These are phyloP conservation scores for Balearica regulorum DNA, from an alignment of 2,797 vertebrate species.

Conservation along the genomic window DNA sequence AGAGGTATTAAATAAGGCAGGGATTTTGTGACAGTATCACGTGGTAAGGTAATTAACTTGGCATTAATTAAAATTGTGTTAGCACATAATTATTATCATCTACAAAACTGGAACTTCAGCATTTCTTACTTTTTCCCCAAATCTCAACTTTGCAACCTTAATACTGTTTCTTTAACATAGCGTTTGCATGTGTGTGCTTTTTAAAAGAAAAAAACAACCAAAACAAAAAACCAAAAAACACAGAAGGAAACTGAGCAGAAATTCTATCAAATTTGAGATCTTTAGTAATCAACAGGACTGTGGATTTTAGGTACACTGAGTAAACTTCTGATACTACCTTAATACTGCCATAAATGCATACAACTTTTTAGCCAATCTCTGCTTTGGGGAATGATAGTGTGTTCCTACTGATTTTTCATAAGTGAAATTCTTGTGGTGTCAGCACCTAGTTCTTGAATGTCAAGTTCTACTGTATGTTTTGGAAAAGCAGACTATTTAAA, in stretches of 20 bases:
- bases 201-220: not conserved
- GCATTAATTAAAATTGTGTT: not conserved
- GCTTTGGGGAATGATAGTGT: not conserved
- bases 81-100: not conserved
- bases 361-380: not conserved
- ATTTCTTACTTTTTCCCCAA: not conserved
- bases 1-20: not conserved
- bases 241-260: not conserved
- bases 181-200: rapidly evolving
- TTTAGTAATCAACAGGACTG: not conserved
- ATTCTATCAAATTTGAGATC: not conserved
- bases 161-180: not conserved
- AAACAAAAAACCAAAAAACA: rapidly evolving
- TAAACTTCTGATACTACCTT: not conserved
- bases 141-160: not conserved
- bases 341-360: not conserved
- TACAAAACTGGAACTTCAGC: not conserved
- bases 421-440: not conserved
- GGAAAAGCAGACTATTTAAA: not conserved
- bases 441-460: not conserved
- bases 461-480: not conserved
- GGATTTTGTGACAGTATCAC: not conserved
- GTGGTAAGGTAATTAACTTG: not conserved
- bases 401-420: not conserved
- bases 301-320: not conserved